These are phyloP conservation scores for Vanacampus margaritifer DNA, from an alignment of 2,113 vertebrate genomes.

Conservation along the genomic window DNA sequence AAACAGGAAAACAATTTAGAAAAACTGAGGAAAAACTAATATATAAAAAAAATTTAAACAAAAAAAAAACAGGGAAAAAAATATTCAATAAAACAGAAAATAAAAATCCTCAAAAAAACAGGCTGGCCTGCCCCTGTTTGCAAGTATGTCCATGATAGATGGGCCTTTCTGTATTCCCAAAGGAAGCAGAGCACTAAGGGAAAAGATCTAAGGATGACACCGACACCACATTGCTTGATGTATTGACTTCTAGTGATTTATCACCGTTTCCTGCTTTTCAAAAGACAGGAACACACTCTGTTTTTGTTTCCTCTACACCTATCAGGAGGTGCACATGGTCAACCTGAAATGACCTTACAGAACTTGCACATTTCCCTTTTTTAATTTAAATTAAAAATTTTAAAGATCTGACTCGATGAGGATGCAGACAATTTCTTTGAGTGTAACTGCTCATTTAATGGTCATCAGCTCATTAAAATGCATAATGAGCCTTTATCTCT, in stretches of 20 bases:
- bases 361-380: background rate
- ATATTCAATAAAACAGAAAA: no score
- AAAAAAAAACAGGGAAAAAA: no score
- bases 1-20: no score
- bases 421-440: background rate
- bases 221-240: conserved; percentile 10
- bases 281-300: conserved; percentile 23
- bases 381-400: no score
- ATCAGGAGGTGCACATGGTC: conserved; percentile 5
- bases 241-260: conserved; percentile 16
- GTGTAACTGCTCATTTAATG: background rate
- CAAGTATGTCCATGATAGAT: background rate
- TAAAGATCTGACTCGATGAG: background rate
- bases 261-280: conserved; percentile 32
- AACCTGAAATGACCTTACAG: background rate
- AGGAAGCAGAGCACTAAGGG: conserved; percentile 1
- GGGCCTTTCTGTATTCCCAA: conserved; percentile 9
- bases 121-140: conserved; percentile 17
- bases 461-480: background rate
- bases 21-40: no score
- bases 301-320: conserved; percentile 11
- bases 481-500: background rate
- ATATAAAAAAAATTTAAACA: no score
- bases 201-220: conserved; percentile 26
- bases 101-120: conserved; percentile 17